phyloP scores from a whole-genome alignment of 1,140 invertebrate genomes.

The Dendrolimus kikuchii region DNA sequence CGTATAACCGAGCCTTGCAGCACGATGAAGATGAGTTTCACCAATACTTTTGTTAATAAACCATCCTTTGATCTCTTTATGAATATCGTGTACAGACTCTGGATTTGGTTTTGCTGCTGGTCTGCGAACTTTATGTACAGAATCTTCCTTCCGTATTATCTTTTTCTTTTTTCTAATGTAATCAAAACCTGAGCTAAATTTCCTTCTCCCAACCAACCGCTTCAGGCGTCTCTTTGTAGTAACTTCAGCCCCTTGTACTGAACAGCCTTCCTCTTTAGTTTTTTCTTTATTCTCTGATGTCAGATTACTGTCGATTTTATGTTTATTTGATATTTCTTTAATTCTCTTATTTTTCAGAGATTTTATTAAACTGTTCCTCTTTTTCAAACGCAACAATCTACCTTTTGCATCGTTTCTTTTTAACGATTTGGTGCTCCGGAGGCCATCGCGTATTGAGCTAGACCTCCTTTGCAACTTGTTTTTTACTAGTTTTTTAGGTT shows the following conservation, averaged over 20 bases:
- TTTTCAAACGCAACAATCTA: constrained; percentile 69
- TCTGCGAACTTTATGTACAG: constrained; percentile 47
- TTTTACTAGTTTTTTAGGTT: constrained; percentile 49
- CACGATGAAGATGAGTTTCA: constrained; percentile 91
- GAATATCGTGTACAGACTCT: constrained; percentile 83
- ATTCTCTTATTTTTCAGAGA: constrained; percentile 62
- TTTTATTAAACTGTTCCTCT: constrained; percentile 73
- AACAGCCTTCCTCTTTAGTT: constrained; percentile 39
- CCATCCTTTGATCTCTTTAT: constrained; percentile 90
- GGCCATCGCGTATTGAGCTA: constrained; percentile 71
- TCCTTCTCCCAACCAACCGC: constrained; percentile 64
- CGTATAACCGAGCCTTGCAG: constrained; percentile 89
- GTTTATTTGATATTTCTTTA: constrained; percentile 47
- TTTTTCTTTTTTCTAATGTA: constrained; percentile 91
- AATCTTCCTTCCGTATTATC: constrained; percentile 58
- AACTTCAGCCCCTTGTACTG: constrained; percentile 30
- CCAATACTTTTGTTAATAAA: constrained; percentile 95
- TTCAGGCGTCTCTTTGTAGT: constrained; percentile 56
- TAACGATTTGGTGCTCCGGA: constrained; percentile 73
- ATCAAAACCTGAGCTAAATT: constrained; percentile 82
- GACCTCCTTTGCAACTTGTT: constrained; percentile 51
- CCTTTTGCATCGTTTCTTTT: constrained; percentile 75
- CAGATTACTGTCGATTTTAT: constrained; percentile 49
- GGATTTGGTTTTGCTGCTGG: constrained; percentile 73
- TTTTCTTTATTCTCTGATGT: constrained; percentile 50